Evolutionary conservation across 2,113 vertebrate genomes (phyloP).

Genomic region (Zapus hudsonius): DNA sequence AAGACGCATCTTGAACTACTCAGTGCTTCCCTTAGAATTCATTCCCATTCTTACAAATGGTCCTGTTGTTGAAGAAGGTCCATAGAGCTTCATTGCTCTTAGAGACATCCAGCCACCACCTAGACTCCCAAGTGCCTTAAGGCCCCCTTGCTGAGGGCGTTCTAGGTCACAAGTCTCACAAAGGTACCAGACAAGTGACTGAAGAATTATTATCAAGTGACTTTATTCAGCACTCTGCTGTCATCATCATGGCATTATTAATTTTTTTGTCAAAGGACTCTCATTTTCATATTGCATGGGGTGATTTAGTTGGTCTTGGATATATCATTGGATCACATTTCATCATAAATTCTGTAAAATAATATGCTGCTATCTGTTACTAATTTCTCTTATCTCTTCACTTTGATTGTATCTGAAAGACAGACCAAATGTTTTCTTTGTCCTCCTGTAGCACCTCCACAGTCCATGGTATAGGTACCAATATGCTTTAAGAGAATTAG

Average conservation of each 20-base stretch:
- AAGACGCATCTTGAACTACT: not conserved
- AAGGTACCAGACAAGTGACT: not conserved
- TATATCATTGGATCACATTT: not conserved
- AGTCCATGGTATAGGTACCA: not conserved
- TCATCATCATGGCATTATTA: not conserved
- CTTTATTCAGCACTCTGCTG: not conserved
- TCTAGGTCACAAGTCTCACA: not conserved
- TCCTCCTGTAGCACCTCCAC: not conserved
- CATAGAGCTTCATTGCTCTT: not conserved
- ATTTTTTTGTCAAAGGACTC: not conserved
- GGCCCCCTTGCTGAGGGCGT: not conserved
- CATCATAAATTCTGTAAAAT: not conserved
- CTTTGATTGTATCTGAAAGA: not conserved
- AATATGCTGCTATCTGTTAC: not conserved
- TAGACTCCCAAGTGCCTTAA: not conserved
- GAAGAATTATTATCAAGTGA: not conserved
- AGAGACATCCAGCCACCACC: not conserved
- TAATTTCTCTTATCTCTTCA: not conserved
- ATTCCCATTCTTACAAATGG: not conserved
- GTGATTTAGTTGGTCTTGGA: not conserved
- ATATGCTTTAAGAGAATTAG: slow-evolving; percentile 5
- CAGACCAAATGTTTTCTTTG: not conserved
- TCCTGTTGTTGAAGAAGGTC: not conserved
- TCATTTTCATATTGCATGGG: not conserved
- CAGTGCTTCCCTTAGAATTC: not conserved